Conservation (phyloP, 1,140 invertebrate species). For the Harpegnathos saltator region DNA sequence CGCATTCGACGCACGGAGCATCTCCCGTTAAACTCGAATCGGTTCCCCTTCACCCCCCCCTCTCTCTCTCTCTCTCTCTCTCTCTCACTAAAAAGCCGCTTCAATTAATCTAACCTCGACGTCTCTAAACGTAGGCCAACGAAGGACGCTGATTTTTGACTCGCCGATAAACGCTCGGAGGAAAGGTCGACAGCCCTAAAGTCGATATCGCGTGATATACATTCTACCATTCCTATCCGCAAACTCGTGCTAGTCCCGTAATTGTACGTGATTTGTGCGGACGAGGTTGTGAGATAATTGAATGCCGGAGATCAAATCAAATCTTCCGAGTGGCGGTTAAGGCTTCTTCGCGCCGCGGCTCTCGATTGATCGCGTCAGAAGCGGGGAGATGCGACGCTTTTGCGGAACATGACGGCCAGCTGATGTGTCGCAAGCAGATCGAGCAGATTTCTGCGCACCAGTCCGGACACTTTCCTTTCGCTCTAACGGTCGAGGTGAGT, state of each 20-base stretch:
- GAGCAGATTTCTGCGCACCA: too few species aligned
- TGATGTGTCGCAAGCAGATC: too few species aligned
- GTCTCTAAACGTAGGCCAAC: conserved; percentile 13
- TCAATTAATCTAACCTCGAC: conserved; percentile 25
- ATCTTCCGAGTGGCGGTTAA: conserved; percentile 9
- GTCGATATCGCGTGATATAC: conserved; percentile 3
- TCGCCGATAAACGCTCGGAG: not conserved
- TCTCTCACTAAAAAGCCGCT: not conserved
- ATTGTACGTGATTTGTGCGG: conserved; percentile 19
- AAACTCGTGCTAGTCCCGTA: conserved; percentile 4
- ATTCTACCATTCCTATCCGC: conserved; percentile 6
- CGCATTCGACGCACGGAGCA: too few species aligned
- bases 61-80: not conserved
- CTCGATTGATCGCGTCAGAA: too few species aligned
- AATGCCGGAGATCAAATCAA: not conserved
- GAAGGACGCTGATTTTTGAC: not conserved
- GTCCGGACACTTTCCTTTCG: too few species aligned
- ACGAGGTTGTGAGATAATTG: conserved; percentile 1
- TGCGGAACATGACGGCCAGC: too few species aligned
- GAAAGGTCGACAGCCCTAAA: conserved; percentile 1
- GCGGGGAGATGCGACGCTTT: too few species aligned
- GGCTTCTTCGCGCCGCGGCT: too few species aligned
- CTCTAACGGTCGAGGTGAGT: too few species aligned
- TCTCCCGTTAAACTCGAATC: not conserved
- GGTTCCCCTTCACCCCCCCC: too few species aligned